phyloP scores from a whole-genome alignment of 2,888 invertebrate genomes.

The Ramazzottius varieornatus region DNA sequence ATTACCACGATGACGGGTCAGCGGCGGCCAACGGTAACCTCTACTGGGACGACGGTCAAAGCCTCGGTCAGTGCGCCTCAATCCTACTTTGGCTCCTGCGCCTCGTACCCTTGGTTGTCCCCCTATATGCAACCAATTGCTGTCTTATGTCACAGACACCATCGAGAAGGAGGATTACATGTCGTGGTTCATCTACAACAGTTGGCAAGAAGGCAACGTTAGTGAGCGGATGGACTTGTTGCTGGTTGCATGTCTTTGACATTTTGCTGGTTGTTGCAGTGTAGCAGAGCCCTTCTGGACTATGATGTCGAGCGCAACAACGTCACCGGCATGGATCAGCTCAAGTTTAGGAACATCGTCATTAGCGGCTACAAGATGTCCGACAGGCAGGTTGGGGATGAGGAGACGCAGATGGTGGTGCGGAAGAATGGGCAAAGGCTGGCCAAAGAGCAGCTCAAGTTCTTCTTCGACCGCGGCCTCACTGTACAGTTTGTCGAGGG shows the following conservation, averaged over 20 bases:
- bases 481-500: too few relatives aligned
- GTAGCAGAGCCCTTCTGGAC: background rate
- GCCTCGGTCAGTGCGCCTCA: background rate
- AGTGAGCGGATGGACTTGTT: too few relatives aligned
- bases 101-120: too few relatives aligned
- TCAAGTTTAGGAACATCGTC: background rate
- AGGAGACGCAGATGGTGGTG: background rate
- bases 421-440: background rate
- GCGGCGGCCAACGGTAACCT: background rate
- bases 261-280: background rate
- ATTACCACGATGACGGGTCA: background rate
- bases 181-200: background rate
- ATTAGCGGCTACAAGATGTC: background rate
- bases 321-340: background rate
- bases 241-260: too few relatives aligned
- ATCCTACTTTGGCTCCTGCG: too few relatives aligned
- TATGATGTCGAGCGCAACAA: background rate
- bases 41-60: constrained; percentile 1
- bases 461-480: too few relatives aligned
- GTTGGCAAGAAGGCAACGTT: background rate
- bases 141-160: constrained; percentile 1
- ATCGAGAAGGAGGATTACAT: background rate
- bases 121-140: too few relatives aligned
- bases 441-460: too few relatives aligned
- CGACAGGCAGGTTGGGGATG: background rate